Evolutionary conservation across 2,797 vertebrate genomes (phyloP).

Genomic region (Hippocampus kuda): DNA sequence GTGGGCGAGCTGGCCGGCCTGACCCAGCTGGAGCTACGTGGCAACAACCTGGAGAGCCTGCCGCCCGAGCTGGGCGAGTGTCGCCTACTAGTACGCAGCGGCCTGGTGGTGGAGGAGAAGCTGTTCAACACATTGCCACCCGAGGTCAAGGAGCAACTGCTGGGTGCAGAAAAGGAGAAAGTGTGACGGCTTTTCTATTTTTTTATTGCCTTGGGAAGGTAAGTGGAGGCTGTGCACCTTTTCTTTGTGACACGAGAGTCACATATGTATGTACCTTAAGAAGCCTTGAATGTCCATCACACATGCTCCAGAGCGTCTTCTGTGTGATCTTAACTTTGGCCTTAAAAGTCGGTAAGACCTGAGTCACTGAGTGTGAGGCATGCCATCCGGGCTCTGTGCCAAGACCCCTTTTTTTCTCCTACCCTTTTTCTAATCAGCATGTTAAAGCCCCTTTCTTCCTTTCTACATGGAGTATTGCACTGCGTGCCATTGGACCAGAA

Average conservation of each 20-base stretch:
- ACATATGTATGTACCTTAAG: background rate
- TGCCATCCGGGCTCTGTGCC: background rate
- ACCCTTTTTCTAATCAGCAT: background rate
- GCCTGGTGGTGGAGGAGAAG: slow-evolving; percentile 94
- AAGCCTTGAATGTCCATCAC: background rate
- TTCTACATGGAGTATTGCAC: background rate
- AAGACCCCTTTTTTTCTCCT: background rate
- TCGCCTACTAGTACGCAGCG: slow-evolving; percentile 82
- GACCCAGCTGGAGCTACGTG: slow-evolving; percentile 89
- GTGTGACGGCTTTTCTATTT: slow-evolving; percentile 57
- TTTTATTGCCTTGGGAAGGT: background rate
- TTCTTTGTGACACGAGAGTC: background rate
- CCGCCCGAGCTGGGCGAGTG: slow-evolving; percentile 95
- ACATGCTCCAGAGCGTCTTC: background rate
- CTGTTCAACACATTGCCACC: slow-evolving; percentile 88
- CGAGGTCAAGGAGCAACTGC: slow-evolving; percentile 91
- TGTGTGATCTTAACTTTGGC: background rate
- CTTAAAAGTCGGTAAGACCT: background rate
- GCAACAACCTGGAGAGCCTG: slow-evolving; percentile 92
- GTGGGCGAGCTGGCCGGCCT: slow-evolving; percentile 88
- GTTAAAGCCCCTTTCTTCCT: background rate
- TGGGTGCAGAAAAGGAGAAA: slow-evolving; percentile 91
- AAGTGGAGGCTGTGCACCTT: background rate
- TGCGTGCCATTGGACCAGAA: background rate
- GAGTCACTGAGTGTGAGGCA: background rate